Base-by-base conservation (phyloP, 2,888 invertebrate species). In the Venustoraphidia nigricollis region DNA sequence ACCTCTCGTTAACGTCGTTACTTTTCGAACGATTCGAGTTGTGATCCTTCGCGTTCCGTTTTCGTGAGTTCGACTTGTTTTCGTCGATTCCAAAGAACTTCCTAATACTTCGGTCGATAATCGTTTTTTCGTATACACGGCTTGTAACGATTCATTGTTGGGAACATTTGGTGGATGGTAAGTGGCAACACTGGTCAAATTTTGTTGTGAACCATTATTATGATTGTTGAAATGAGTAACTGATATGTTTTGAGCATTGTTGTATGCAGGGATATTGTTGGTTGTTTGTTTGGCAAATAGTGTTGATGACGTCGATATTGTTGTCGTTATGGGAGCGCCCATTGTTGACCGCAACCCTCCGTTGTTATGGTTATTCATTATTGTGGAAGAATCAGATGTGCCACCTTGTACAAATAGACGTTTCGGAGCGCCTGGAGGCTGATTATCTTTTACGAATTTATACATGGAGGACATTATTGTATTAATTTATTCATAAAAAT, bases 51-150 rank as follows among this genome's bases (percentile, higher is more conserved):
- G 75, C 61, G 83, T 81, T 38, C 89, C 88, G 62, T 79, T 81
- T 54, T 83, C 81, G 50, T 81, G 82, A 62, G 80, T 79, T 66
- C 83, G 79, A 64, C 85, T 84, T 60, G 86, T 82, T 69, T 87
- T 85, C 53, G 83, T 84, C 59, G 87, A 83, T 68, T 89, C 87
- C 63, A 86, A 72, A 53, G 87, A 86, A 62, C 84, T 85, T 60
- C 88, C 89, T 60, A 87, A 72, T 63, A 89, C 82, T 72, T 88
- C 87, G 59, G 89, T 88, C 62, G 86, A 83, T 62, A 89, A 69
- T 57, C 82, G 76, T 62, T 88, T 83, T 66, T 85, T 84, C 59
- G 87, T 87, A 60, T 83, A 81, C 64, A 89, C 78, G 63, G 84
- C 83, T 67, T 83, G 83, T 60, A 87, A 71, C 60, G 71, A 71